Percentiles rank a stretch among this genome's conserved stretches.
phyloP scores from a whole-genome alignment of 2,113 vertebrate species.

The Cynopterus brachyotis region DNA sequence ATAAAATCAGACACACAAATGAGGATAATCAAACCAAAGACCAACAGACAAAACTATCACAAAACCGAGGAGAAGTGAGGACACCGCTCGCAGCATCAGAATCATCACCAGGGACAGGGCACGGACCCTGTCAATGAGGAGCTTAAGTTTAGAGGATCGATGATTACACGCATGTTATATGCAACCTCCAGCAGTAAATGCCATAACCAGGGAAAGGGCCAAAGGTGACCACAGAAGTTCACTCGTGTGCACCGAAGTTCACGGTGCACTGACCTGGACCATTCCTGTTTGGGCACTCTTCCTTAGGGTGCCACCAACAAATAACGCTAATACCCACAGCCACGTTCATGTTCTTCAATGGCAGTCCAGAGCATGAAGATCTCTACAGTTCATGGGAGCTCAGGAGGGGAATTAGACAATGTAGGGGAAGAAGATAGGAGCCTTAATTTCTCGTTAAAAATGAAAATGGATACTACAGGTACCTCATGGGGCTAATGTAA shows the following conservation, averaged over 20 bases:
- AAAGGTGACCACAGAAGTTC: background rate
- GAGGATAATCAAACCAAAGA: background rate
- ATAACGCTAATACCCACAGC: background rate
- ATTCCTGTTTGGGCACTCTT: background rate
- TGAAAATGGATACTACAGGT: background rate
- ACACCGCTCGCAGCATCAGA: background rate
- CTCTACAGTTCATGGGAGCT: no score
- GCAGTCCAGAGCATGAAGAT: background rate
- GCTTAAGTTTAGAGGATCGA: background rate
- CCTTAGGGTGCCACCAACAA: background rate
- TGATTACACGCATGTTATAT: no score
- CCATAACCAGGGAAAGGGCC: background rate
- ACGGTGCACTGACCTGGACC: background rate
- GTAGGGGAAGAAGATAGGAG: background rate
- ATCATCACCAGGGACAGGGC: background rate
- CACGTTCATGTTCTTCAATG: accelerated
- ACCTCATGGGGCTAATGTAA: background rate
- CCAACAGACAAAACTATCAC: background rate
- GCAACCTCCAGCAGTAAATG: background rate
- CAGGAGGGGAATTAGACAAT: no score
- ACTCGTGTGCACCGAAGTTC: background rate
- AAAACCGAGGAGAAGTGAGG: background rate
- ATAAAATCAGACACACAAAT: background rate
- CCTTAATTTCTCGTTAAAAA: background rate
- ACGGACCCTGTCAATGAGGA: background rate